phyloP scores from a whole-genome alignment of 2,797 vertebrate genomes.

The Falco peregrinus region DNA sequence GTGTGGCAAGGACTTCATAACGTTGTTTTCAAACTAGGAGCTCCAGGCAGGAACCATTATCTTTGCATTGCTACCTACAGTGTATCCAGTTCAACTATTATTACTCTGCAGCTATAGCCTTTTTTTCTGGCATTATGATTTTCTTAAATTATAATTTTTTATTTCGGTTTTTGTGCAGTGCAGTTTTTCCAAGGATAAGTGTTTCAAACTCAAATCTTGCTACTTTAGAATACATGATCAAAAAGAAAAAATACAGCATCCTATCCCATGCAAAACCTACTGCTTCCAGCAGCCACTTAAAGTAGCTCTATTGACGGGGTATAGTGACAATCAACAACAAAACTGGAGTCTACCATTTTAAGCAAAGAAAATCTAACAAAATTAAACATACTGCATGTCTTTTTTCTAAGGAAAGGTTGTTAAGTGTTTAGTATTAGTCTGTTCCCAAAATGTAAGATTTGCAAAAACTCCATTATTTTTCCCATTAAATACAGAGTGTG shows the following conservation, averaged over 20 bases:
- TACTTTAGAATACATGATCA: neutral
- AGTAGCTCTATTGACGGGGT: neutral
- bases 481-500: neutral
- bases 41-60: neutral
- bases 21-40: neutral
- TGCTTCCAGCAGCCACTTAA: neutral
- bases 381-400: neutral
- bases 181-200: slow-evolving; percentile 12
- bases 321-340: neutral
- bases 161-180: neutral
- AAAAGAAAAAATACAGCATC: slow-evolving; percentile 20
- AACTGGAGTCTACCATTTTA: neutral
- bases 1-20: neutral
- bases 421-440: neutral
- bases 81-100: neutral
- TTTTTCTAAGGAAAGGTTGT: neutral
- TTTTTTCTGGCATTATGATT: neutral
- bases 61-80: neutral
- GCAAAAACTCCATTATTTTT: neutral
- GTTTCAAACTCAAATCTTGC: neutral
- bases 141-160: neutral
- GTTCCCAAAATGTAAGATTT: neutral
- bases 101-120: neutral
- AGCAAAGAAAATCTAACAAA: neutral
- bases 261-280: neutral